Percentiles rank a stretch among this genome's conserved stretches.
These are phyloP conservation scores for Ancistrus triradiatus DNA, from an alignment of 2,113 vertebrate species.

Conservation along the genomic window DNA sequence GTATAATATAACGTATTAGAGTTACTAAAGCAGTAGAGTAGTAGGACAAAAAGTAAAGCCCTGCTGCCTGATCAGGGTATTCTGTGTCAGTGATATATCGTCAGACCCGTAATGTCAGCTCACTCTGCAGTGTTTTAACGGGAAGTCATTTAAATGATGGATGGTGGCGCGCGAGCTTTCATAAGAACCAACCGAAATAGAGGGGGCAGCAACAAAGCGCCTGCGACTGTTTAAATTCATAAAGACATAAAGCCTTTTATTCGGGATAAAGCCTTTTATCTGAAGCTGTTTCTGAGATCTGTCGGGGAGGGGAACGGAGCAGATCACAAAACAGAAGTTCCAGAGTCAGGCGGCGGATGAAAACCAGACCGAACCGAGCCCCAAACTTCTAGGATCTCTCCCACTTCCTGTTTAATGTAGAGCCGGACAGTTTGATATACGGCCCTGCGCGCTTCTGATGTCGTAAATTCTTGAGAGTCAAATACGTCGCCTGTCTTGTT, in stretches of 20 bases:
- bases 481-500: background rate
- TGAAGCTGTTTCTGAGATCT: slow-evolving; percentile 47
- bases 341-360: slow-evolving; percentile 31
- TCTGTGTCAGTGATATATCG: background rate
- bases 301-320: slow-evolving; percentile 12
- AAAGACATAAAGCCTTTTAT: slow-evolving; percentile 42
- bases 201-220: background rate
- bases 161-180: slow-evolving; percentile 23
- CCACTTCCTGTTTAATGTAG: slow-evolving; percentile 49
- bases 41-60: too few relatives aligned
- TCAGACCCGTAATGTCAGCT: background rate
- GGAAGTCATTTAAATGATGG: slow-evolving; percentile 42
- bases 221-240: slow-evolving; percentile 45
- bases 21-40: too few relatives aligned
- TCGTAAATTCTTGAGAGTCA: slow-evolving; percentile 18
- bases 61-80: background rate
- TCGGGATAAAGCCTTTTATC: slow-evolving; percentile 40
- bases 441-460: slow-evolving; percentile 15
- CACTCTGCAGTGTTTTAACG: slow-evolving; percentile 24
- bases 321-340: slow-evolving; percentile 48
- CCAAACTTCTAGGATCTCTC: slow-evolving; percentile 25
- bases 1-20: too few relatives aligned
- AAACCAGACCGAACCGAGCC: slow-evolving; percentile 35
- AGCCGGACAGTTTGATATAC: slow-evolving; percentile 33
- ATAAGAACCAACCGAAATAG: slow-evolving; percentile 10